Conservation (phyloP, 2,888 invertebrate genomes). For the Amphipoea lucens region DNA sequence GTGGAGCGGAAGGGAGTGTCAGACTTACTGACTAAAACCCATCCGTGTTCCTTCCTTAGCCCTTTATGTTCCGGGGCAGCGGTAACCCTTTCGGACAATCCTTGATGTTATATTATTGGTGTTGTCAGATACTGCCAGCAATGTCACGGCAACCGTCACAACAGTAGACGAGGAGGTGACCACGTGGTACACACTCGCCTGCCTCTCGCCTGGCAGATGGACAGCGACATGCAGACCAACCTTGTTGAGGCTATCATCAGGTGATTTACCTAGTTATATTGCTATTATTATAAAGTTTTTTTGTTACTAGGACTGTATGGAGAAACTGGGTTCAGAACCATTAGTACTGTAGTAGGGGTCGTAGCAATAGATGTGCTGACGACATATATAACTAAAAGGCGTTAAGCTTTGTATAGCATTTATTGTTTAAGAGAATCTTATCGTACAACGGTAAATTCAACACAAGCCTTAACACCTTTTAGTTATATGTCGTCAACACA, state of each 20-base stretch:
- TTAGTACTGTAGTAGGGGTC: background rate
- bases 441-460: too few species aligned
- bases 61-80: too few species aligned
- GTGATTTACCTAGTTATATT: background rate
- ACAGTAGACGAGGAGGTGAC: slow-evolving; percentile 95
- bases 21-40: too few species aligned
- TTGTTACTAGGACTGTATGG: background rate
- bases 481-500: too few species aligned
- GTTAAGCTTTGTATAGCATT: too few species aligned
- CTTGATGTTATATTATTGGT: background rate
- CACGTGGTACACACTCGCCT: slow-evolving; percentile 97
- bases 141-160: slow-evolving; percentile 96
- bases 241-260: slow-evolving; percentile 98
- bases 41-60: too few species aligned
- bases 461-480: too few species aligned
- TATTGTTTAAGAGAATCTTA: too few species aligned
- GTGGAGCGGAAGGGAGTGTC: too few species aligned
- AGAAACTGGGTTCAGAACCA: background rate
- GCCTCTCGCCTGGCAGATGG: slow-evolving; percentile 96
- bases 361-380: too few species aligned
- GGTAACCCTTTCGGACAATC: too few species aligned
- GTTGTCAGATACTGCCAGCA: slow-evolving; percentile 94
- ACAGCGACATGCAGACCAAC: slow-evolving; percentile 97
- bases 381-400: too few species aligned
- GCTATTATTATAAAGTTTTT: background rate